Percentiles rank a stretch among this genome's conserved stretches.
Conservation (phyloP, 1,140 invertebrate genomes). For the Xylocopa sonorina region DNA sequence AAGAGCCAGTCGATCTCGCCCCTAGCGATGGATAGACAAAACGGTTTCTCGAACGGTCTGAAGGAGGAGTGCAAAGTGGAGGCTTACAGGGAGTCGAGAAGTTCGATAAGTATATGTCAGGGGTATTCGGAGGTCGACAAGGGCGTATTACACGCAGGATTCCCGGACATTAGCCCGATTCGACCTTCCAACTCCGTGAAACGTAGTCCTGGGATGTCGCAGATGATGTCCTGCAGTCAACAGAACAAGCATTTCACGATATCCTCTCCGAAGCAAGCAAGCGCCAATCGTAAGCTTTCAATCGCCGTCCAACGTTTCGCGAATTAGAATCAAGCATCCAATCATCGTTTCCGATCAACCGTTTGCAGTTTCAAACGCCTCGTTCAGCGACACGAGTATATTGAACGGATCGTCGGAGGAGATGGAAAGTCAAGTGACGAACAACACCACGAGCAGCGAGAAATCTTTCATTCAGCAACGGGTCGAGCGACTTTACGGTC, state of each 20-base stretch:
- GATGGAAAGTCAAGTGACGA: conserved; percentile 62
- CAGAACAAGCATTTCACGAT: conserved; percentile 72
- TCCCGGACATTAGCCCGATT: conserved; percentile 74
- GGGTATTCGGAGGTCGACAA: conserved; percentile 78
- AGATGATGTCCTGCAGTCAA: conserved; percentile 72
- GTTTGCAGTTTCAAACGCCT: conserved; percentile 70
- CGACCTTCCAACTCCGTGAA: conserved; percentile 63
- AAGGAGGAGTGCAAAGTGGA: conserved; percentile 77
- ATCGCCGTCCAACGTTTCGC: neutral
- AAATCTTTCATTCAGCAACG: conserved; percentile 94
- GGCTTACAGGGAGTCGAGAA: conserved; percentile 71
- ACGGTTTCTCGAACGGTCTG: conserved; percentile 77
- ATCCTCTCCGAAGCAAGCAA: conserved; percentile 70
- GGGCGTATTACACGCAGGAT: conserved; percentile 65
- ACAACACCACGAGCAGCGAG: conserved; percentile 81
- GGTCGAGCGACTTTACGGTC: conserved; percentile 93
- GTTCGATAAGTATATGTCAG: conserved; percentile 62
- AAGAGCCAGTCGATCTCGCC: conserved; percentile 80
- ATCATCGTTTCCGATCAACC: neutral
- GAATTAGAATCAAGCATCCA: neutral
- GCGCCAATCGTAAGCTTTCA: conserved; percentile 63
- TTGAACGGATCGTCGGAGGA: conserved; percentile 72
- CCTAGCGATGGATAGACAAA: conserved; percentile 79
- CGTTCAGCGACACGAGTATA: conserved; percentile 69
- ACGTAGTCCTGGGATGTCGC: conserved; percentile 66